Percentiles rank a stretch among this genome's conserved stretches.
phyloP scores from a whole-genome alignment of 2,113 vertebrate genomes.

The Rallus limicola region DNA sequence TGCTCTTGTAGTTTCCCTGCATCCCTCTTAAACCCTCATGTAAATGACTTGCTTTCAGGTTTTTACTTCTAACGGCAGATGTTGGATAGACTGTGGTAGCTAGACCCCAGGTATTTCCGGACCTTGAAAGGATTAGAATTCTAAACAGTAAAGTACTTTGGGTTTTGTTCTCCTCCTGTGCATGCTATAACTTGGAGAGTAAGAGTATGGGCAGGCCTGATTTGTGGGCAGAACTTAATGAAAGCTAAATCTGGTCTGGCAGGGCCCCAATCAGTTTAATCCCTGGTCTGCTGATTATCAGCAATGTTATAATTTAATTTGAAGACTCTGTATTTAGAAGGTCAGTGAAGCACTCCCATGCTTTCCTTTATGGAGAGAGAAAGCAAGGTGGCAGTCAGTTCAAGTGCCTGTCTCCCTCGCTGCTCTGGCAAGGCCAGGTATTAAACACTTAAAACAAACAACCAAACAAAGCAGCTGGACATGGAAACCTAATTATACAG shows the following conservation, averaged over 20 bases:
- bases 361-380: background rate
- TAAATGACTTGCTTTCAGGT: conserved; percentile 53
- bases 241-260: conserved; percentile 60
- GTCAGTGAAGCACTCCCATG: conserved; percentile 23
- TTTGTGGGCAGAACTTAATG: conserved; percentile 55
- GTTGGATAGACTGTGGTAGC: background rate
- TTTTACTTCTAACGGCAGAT: conserved; percentile 27
- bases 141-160: conserved; percentile 24
- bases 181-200: background rate
- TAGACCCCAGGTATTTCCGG: conserved; percentile 54
- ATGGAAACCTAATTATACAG: background rate
- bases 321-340: conserved; percentile 49
- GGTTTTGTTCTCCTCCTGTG: conserved; percentile 39
- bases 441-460: background rate
- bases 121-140: conserved; percentile 64
- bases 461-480: background rate
- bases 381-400: background rate
- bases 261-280: conserved; percentile 66
- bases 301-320: conserved; percentile 70
- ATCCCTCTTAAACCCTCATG: conserved; percentile 52
- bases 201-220: conserved; percentile 27
- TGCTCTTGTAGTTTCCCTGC: conserved; percentile 15
- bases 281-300: conserved; percentile 65
- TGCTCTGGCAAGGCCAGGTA: background rate
- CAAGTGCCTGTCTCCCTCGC: background rate